Evolutionary conservation across 2,797 vertebrate genomes (phyloP), one percentile per base, ranked within the genome.

Genomic region (Schizopygopsis malacanthus): DNA sequence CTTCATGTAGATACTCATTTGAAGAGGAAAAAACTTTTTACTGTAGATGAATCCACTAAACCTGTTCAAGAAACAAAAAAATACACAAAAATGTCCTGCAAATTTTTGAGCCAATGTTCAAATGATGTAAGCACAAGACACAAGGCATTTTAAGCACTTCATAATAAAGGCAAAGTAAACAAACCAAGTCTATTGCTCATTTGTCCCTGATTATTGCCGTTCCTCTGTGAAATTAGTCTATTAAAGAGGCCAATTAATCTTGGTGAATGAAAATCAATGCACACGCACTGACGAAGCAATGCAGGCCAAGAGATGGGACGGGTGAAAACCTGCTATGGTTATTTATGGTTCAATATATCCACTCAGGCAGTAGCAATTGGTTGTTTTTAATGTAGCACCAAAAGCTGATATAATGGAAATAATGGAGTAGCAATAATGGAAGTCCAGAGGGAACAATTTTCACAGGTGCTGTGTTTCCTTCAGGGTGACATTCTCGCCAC

Each of bases 61-160:
- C 93, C 94, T 92, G 92, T 91, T 93, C 93, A 92, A 87, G 93
- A 94, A 93, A 92, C 93, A 92, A 90, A 91, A 75, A 75, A 76
- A 82, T 3, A 33, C 2, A 33, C 92, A 83, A 76, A 85, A 67
- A 88, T 92, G 90, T 94, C 93, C 94, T 92, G 93, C 87, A 59
- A 89, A 56, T 92, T 94, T 96, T 95, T 94, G 94, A 96, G 95
- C 95, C 95, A 96, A 94, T 96, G 95, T 96, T 95, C 94, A 95
- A 95, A 95, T 93, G 93, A 96, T 96, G 95, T 96, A 96, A 96
- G 96, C 96, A 96, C 96, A 96, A 96, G 95, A 95, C 94, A 95
- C 94, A 95, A 96, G 94, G 95, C 94, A 95, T 96, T 96, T 96
- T 95, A 95, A 94, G 94, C 95, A 96, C 96, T 96, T 96, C 95